Conservation (phyloP, 53 echinoderm and acorn worm genomes). For the Actinopyga echinites region DNA sequence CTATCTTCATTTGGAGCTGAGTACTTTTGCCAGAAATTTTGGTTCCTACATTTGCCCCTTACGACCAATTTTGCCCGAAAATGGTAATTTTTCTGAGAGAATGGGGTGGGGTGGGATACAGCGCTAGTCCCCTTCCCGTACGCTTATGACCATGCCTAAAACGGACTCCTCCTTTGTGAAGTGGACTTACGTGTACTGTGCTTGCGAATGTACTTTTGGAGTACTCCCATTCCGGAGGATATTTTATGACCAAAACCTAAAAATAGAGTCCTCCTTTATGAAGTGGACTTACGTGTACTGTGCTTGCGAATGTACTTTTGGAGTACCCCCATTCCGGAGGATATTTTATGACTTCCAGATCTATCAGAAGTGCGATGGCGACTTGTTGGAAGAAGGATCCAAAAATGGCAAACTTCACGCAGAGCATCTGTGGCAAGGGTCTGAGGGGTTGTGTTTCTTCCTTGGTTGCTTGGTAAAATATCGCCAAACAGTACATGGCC, state of each 20-base stretch:
- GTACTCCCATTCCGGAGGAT: constrained; percentile 42
- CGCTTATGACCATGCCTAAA: too few species aligned
- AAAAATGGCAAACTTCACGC: constrained; percentile 63
- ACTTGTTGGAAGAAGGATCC: constrained; percentile 62
- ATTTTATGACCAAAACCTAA: too few species aligned
- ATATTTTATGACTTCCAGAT: neutral
- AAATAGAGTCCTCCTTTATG: too few species aligned
- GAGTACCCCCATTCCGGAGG: constrained; percentile 41
- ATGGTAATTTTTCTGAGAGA: too few species aligned
- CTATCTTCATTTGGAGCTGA: too few species aligned
- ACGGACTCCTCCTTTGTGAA: too few species aligned
- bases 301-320: neutral
- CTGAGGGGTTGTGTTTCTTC: constrained; percentile 50
- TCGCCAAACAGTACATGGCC: constrained; percentile 70
- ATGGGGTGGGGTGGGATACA: too few species aligned
- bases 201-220: neutral
- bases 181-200: constrained; percentile 15
- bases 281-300: constrained; percentile 16
- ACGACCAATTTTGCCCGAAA: too few species aligned
- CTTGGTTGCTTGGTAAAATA: constrained; percentile 63
- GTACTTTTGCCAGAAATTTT: too few species aligned
- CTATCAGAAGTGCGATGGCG: constrained; percentile 43
- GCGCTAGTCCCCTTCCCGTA: too few species aligned
- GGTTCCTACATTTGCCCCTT: too few species aligned
- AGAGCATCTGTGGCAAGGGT: constrained; percentile 54